A percentile compares a stretch with the other conserved stretches of the same genome.
Conservation (phyloP, 2,797 vertebrate genomes). For the Apodemus agrarius region DNA sequence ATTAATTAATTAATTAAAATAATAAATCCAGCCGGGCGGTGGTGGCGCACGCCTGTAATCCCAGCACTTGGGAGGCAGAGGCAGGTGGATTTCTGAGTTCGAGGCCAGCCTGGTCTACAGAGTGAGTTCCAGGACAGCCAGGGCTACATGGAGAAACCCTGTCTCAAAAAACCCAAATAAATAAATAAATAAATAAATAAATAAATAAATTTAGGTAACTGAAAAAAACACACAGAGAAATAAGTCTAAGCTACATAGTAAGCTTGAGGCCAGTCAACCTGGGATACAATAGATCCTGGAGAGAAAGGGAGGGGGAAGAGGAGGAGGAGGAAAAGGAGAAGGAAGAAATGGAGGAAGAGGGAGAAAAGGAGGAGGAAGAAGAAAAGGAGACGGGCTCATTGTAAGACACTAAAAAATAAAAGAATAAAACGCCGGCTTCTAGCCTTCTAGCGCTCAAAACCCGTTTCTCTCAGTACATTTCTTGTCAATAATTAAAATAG, state of each 20-base stretch:
- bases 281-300: neutral
- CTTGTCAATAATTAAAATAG: slow-evolving; percentile 56
- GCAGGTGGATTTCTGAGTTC: no score
- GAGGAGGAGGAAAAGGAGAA: no score
- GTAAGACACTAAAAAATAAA: neutral
- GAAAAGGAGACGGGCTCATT: neutral
- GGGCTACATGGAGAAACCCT: no score
- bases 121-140: no score
- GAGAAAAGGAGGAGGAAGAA: no score
- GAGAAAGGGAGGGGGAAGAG: accelerated
- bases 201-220: neutral
- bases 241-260: neutral
- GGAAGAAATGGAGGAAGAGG: no score
- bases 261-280: neutral
- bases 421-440: neutral
- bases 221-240: neutral
- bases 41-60: no score
- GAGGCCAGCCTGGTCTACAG: no score
- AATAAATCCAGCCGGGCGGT: no score
- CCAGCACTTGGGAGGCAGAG: no score
- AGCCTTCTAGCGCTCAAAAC: neutral
- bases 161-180: no score
- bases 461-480: neutral
- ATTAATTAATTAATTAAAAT: neutral
- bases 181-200: no score